Conservation (phyloP, 2,797 vertebrate genomes). For the Peromyscus melanophrys region DNA sequence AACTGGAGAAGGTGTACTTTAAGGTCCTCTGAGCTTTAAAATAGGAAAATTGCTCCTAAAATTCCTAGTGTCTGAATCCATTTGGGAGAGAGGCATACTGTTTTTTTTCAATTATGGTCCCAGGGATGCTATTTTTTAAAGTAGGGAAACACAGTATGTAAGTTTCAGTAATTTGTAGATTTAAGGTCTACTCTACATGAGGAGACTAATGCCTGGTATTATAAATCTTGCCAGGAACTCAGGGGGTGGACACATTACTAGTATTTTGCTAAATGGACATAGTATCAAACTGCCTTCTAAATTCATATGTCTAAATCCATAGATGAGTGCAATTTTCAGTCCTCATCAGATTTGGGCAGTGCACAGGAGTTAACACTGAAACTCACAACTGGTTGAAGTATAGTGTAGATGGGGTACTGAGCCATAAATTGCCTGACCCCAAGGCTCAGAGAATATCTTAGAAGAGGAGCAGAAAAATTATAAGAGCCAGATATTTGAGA, state of each 20-base stretch:
- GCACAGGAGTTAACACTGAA: not conserved
- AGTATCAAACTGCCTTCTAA: not conserved
- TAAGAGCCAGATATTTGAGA: not conserved
- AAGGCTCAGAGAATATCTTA: not conserved
- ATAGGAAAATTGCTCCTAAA: slow-evolving; percentile 67
- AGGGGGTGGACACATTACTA: not conserved
- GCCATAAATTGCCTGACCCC: not conserved
- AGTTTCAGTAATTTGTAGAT: slow-evolving; percentile 15
- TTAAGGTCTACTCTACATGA: not conserved
- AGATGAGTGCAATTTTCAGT: not conserved
- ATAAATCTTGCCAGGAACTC: not conserved
- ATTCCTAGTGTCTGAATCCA: slow-evolving; percentile 60
- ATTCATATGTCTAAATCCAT: not conserved
- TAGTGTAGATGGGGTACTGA: not conserved
- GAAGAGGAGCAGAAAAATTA: not conserved
- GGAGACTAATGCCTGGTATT: not conserved
- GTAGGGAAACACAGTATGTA: slow-evolving; percentile 36
- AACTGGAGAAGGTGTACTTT: slow-evolving; percentile 38
- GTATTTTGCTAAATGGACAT: not conserved
- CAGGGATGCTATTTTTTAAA: slow-evolving; percentile 47
- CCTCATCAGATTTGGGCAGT: not conserved
- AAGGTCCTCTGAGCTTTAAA: slow-evolving; percentile 59
- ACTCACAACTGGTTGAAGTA: not conserved
- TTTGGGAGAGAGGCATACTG: slow-evolving; percentile 3
- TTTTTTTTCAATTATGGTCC: slow-evolving; percentile 57